Conservation (phyloP, 35 echinoderm and acorn worm genomes). For the Apostichopus japonicus region DNA sequence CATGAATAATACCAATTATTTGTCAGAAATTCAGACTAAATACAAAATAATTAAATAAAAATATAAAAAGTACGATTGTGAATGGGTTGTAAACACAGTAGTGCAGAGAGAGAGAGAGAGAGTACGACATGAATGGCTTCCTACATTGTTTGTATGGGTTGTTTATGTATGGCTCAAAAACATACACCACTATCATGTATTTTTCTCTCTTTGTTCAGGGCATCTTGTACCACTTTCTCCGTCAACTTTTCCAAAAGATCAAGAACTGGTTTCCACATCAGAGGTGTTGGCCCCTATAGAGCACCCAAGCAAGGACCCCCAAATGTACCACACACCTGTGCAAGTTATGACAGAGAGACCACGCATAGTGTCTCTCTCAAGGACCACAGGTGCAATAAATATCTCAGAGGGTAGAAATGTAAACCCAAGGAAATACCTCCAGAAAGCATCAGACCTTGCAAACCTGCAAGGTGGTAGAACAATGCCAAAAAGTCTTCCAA, state of each 20-base stretch:
- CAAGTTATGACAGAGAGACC: not conserved
- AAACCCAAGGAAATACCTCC: not conserved
- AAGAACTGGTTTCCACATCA: not conserved
- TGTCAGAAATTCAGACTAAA: too few species aligned
- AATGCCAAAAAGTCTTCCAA: not conserved
- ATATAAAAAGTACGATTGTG: too few species aligned
- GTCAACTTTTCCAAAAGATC: not conserved
- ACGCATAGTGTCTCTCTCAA: not conserved
- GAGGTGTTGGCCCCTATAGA: not conserved
- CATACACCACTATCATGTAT: not conserved
- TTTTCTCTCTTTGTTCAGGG: constrained; percentile 12
- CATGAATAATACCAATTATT: too few species aligned
- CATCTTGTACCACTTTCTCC: not conserved
- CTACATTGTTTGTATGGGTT: not conserved
- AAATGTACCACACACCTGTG: not conserved
- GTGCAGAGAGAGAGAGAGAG: too few species aligned
- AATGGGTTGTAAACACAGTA: too few species aligned
- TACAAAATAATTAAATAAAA: too few species aligned
- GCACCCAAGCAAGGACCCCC: not conserved
- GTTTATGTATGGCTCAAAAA: not conserved
- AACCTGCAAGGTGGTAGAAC: not conserved
- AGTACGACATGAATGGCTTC: too few species aligned
- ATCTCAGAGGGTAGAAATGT: not conserved
- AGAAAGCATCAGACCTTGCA: not conserved
- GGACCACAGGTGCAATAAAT: not conserved